A percentile compares a stretch with the other conserved stretches of the same genome.
These are phyloP conservation scores for Wasmannia auropunctata DNA, from an alignment of 1,140 invertebrate genomes.

Conservation along the genomic window DNA sequence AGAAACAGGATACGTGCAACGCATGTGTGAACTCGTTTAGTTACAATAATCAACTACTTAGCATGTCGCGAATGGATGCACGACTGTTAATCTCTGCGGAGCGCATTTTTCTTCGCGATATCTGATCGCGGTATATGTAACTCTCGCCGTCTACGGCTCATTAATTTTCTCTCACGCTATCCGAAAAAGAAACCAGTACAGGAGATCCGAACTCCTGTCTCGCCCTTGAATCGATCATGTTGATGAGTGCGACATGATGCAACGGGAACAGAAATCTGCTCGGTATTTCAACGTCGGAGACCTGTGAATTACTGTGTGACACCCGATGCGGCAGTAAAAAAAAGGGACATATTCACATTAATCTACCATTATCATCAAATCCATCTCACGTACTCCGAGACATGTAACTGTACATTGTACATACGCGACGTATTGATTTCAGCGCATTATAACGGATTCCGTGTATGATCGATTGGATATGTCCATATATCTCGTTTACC, in stretches of 20 bases:
- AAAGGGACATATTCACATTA: conserved; percentile 19
- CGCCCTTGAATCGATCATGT: conserved; percentile 61
- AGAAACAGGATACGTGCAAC: neutral
- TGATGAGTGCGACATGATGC: conserved; percentile 53
- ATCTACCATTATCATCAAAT: conserved; percentile 27
- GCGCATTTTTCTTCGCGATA: conserved; percentile 40
- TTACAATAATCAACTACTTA: neutral
- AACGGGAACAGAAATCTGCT: conserved; percentile 11
- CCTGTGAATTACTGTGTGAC: neutral
- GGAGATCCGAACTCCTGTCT: neutral
- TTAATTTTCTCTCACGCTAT: conserved; percentile 54
- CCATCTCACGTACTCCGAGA: conserved; percentile 30
- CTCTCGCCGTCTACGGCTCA: conserved; percentile 6
- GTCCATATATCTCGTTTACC: neutral
- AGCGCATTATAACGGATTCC: neutral
- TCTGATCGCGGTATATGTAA: neutral
- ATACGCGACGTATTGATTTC: neutral
- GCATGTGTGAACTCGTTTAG: neutral
- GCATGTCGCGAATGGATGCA: neutral
- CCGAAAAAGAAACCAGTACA: neutral
- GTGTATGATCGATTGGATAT: neutral
- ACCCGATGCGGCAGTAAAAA: conserved; percentile 20
- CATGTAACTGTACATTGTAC: neutral
- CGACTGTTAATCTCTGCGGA: conserved; percentile 10
- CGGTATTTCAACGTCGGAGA: conserved; percentile 55